Conservation (phyloP, 2,113 vertebrate species). For the Forbesichthys papilliferus region DNA sequence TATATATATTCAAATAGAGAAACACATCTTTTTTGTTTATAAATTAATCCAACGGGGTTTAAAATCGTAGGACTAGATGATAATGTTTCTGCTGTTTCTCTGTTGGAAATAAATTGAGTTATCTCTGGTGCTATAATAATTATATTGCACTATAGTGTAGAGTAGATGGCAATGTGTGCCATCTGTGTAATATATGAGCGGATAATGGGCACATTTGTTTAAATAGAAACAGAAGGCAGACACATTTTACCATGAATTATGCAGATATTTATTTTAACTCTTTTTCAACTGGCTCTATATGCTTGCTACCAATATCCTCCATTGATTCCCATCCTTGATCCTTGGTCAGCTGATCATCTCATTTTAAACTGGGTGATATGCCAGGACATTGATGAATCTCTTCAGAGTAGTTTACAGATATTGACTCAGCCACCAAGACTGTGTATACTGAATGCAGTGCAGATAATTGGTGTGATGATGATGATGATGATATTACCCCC, state of each 20-base stretch:
- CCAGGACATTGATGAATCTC: constrained; percentile 23
- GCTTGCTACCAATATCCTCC: background rate
- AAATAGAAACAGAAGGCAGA: background rate
- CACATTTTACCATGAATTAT: background rate
- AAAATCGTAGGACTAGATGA: background rate
- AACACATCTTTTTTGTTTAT: constrained; percentile 7
- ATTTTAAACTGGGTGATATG: constrained; percentile 10
- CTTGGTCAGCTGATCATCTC: constrained; percentile 33
- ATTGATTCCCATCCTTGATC: constrained; percentile 14
- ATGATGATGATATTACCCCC: background rate
- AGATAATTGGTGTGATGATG: constrained; percentile 4
- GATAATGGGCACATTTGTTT: background rate
- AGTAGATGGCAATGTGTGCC: background rate
- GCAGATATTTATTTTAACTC: background rate
- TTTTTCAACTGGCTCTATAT: background rate
- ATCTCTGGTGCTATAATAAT: too few species aligned
- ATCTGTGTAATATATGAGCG: background rate
- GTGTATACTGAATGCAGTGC: constrained; percentile 28
- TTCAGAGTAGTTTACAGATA: constrained; percentile 24
- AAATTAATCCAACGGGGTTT: background rate
- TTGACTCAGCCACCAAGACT: constrained; percentile 24
- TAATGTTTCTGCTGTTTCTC: background rate
- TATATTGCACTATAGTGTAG: background rate
- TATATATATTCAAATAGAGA: background rate
- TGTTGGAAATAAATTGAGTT: background rate